Conservation (phyloP, 2,888 invertebrate genomes). For the Drosophila parthenogenetica region DNA sequence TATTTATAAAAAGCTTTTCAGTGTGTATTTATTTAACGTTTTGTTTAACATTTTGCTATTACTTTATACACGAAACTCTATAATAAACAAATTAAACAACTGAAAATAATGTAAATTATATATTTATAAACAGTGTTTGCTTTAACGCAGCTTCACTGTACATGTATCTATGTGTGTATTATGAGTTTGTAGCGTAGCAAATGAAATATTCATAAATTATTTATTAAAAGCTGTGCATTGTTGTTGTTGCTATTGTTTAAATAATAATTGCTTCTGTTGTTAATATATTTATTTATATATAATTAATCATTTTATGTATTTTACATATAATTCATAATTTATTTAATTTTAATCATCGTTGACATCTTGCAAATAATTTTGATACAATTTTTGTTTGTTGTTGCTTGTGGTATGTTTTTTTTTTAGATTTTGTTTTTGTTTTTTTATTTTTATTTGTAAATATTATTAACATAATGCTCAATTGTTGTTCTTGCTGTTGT, state of each 20-base stretch:
- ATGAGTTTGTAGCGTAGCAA: conserved; percentile 25
- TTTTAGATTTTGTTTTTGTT: conserved; percentile 22
- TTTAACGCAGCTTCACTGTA: conserved; percentile 9
- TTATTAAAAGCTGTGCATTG: conserved; percentile 42
- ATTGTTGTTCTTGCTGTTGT: conserved; percentile 41
- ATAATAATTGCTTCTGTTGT: conserved; percentile 32
- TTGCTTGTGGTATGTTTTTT: conserved; percentile 20
- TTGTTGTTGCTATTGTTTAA: conserved; percentile 37
- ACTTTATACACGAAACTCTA: conserved; percentile 48
- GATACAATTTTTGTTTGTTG: conserved; percentile 30
- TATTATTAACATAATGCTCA: conserved; percentile 34
- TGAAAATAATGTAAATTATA: conserved; percentile 8
- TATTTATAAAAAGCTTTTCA: conserved; percentile 79
- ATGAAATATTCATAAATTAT: conserved; percentile 28
- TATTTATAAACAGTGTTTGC: neutral
- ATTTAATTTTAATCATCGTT: conserved; percentile 43
- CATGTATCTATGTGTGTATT: conserved; percentile 4
- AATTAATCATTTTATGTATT: conserved; percentile 36
- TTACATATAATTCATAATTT: conserved; percentile 55
- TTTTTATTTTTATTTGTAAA: conserved; percentile 31
- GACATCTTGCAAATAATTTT: conserved; percentile 56
- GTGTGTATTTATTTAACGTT: conserved; percentile 51
- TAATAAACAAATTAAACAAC: conserved; percentile 19
- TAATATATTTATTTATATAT: conserved; percentile 7
- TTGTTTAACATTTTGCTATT: conserved; percentile 70